Evolutionary conservation across 2,888 invertebrate genomes (phyloP).

Genomic region (Acleris holmiana): DNA sequence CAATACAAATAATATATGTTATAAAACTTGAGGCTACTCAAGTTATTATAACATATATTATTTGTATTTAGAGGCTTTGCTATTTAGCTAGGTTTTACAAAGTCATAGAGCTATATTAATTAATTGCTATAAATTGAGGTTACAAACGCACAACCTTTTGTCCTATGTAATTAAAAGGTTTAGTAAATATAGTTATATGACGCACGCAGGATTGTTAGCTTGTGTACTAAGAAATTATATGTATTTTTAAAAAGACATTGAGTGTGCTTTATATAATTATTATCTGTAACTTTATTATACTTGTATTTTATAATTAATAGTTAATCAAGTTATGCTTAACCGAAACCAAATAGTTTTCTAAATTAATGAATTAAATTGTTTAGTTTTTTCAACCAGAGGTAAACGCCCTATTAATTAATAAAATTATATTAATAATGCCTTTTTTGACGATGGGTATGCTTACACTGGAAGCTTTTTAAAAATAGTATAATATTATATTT

Average conservation of each 20-base stretch:
- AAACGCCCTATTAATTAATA: too few relatives aligned
- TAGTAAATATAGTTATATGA: conserved; percentile 14
- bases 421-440: too few relatives aligned
- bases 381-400: too few relatives aligned
- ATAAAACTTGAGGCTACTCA: too few relatives aligned
- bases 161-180: conserved; percentile 22
- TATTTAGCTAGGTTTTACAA: too few relatives aligned
- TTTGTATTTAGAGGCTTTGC: too few relatives aligned
- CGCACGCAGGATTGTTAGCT: conserved; percentile 30
- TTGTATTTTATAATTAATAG: not conserved
- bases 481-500: not conserved
- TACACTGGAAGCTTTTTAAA: too few relatives aligned
- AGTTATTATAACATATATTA: too few relatives aligned
- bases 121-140: not conserved
- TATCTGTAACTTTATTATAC: not conserved
- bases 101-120: not conserved
- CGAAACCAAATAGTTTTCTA: too few relatives aligned
- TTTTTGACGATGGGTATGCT: too few relatives aligned
- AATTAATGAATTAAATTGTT: too few relatives aligned
- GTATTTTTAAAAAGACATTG: conserved; percentile 24
- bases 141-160: conserved; percentile 34
- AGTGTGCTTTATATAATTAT: conserved; percentile 7
- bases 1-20: not conserved
- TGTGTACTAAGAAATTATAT: conserved; percentile 10
- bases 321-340: not conserved